Evolutionary conservation across 2,888 invertebrate genomes (phyloP), one percentile per base, ranked within the genome.

Genomic region (Stictocephala bisonia): DNA sequence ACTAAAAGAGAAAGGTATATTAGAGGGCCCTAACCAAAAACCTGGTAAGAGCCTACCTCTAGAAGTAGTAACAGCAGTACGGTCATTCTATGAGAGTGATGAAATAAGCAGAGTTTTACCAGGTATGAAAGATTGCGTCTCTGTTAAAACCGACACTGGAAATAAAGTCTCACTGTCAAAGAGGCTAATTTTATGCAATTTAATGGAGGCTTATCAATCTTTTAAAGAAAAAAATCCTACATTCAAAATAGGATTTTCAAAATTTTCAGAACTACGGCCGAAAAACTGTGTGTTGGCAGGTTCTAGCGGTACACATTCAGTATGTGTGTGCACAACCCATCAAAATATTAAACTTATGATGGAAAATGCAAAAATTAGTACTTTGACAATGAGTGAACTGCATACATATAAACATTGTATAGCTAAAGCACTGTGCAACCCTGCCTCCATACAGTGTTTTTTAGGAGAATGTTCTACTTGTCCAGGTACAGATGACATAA

Each of bases 281-380:
- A 66, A 72, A 67, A 27, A 67, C 22, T 71, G 71, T 40, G 56
- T 72, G 22, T 44, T 72, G 13, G 40, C 72, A 27, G 72, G 67
- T 13, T 29, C 20, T 9, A 64, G 64, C 41, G 41, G 64, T n/a
- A 64, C 64, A 22, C 35, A 40, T 22, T 20, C 64, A 7, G 41
- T 64, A 13, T 64, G 64, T 41, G 64, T 64, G 20, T 64, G 64
- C 64, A 64, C 64, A 64, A 41, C 35, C 11, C 53, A 69, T 35
- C 51, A 69, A 69, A 69, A 51, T 24, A 31, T 53, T 20, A 69
- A 69, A 22, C 35, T 69, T 20, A 69, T 69, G 69, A 53, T 69
- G 13, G 48, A 67, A 29, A 67, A 67, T 35, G 40, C 50, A n/a
- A 48, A 67, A 48, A 9, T 48, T 13, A 35, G 26, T 2, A 22